These are phyloP conservation scores for Pseudochirops corinnae DNA, from an alignment of 2,797 vertebrate species.

Conservation along the genomic window DNA sequence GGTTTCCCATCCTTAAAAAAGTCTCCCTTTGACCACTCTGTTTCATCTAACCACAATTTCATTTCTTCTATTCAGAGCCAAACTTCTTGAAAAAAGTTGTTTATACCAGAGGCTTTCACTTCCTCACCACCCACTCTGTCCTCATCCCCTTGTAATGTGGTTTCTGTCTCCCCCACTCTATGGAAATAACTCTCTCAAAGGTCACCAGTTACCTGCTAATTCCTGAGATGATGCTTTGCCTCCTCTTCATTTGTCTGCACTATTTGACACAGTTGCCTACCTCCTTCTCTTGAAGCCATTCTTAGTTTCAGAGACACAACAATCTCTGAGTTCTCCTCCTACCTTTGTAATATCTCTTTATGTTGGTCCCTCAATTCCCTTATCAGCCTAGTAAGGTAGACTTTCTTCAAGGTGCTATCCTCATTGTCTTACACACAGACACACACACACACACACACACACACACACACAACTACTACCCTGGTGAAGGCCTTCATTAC, in stretches of 20 bases:
- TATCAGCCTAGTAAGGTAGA: not conserved
- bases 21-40: not conserved
- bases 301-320: not conserved
- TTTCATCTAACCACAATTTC: not conserved
- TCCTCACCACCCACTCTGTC: not conserved
- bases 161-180: not conserved
- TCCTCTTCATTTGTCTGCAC: not conserved
- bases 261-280: not conserved
- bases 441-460: too few relatives aligned
- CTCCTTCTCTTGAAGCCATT: not conserved
- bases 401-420: not conserved
- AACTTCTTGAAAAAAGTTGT: not conserved
- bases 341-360: not conserved
- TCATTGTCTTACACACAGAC: not conserved
- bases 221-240: not conserved
- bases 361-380: not conserved
- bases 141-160: not conserved
- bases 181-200: slow-evolving; percentile 6
- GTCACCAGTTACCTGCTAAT: not conserved
- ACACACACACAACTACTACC: not conserved
- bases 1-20: not conserved
- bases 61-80: not conserved
- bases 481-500: not conserved
- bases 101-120: not conserved
- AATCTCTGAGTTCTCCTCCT: not conserved